phyloP scores from a whole-genome alignment of 1,140 invertebrate species.

The Stegodyphus dumicola region DNA sequence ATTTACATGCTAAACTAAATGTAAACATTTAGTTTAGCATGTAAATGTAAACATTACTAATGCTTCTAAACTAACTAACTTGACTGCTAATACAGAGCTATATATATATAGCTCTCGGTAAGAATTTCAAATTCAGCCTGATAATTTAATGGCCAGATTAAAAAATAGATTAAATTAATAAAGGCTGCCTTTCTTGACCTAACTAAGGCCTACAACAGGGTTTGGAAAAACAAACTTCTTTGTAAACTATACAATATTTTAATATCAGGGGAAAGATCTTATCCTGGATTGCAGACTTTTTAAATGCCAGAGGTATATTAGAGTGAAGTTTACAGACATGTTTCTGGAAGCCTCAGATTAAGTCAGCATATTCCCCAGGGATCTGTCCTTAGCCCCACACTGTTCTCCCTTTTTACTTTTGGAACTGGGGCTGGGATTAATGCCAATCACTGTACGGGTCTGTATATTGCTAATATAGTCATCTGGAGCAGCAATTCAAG shows the following conservation, averaged over 20 bases:
- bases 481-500: background rate
- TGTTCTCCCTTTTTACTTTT: constrained; percentile 17
- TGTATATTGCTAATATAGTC: constrained; percentile 9
- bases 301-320: no score
- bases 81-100: no score
- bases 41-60: no score
- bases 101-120: no score
- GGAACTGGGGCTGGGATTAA: background rate
- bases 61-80: no score
- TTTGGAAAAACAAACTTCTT: background rate
- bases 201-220: background rate
- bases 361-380: background rate
- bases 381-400: background rate
- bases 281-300: no score
- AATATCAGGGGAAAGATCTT: background rate
- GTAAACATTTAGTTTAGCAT: no score
- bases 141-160: no score
- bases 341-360: background rate
- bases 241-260: background rate
- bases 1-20: no score
- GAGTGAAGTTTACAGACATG: background rate
- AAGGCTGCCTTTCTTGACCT: background rate
- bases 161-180: no score
- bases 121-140: no score
- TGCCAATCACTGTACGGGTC: background rate